Conservation (phyloP, 1,140 invertebrate species). For the Xylocopa sonorina region DNA sequence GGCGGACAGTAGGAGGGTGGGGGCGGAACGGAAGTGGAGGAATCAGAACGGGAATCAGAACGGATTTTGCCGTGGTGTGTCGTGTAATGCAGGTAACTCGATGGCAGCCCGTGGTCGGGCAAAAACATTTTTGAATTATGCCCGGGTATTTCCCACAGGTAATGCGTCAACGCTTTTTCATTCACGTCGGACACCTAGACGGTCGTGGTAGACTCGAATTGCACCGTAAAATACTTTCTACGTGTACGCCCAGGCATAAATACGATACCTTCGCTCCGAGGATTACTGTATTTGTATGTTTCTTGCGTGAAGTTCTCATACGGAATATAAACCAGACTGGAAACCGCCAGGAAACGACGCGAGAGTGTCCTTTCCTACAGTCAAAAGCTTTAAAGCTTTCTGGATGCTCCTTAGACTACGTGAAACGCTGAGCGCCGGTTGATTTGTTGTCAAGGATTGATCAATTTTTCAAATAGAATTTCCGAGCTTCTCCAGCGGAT, state of each 20-base stretch:
- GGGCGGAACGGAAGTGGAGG: background rate
- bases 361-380: background rate
- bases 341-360: background rate
- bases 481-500: background rate
- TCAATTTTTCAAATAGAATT: background rate
- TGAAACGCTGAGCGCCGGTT: background rate
- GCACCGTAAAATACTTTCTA: constrained; percentile 4
- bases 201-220: constrained; percentile 10
- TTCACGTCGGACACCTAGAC: constrained; percentile 14
- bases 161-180: constrained; percentile 30
- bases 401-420: background rate
- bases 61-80: constrained; percentile 20
- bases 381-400: background rate
- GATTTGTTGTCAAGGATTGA: background rate
- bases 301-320: background rate
- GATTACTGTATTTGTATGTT: background rate
- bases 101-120: background rate
- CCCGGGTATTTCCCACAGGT: constrained; percentile 25
- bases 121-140: constrained; percentile 43
- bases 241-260: background rate
- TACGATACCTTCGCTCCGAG: background rate
- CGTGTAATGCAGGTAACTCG: constrained; percentile 9
- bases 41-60: constrained; percentile 1
- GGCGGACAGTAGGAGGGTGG: too few relatives aligned
- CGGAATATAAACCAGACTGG: constrained; percentile 35